Percentiles rank a stretch among this genome's conserved stretches.
These are phyloP conservation scores for Scolopax bukidnonensis DNA, from an alignment of 2,797 vertebrate species.

Conservation along the genomic window DNA sequence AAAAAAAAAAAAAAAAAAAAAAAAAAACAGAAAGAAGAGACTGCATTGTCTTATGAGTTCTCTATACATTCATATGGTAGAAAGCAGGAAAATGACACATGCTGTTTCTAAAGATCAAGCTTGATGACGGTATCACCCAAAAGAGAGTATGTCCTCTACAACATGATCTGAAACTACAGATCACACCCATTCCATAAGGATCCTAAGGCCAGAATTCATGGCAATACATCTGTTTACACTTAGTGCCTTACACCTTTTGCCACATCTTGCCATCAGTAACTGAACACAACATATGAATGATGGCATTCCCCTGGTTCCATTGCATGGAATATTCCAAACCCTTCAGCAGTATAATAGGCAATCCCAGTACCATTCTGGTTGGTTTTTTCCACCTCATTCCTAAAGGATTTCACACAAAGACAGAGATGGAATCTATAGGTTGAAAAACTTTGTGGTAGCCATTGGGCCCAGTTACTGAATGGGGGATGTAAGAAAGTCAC, in stretches of 20 bases:
- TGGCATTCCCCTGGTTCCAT: neutral
- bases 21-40: neutral
- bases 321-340: neutral
- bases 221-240: neutral
- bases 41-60: neutral
- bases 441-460: neutral
- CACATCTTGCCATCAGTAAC: neutral
- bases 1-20: neutral
- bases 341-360: neutral
- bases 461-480: neutral
- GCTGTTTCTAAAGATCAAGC: neutral
- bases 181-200: neutral
- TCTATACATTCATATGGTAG: neutral
- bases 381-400: neutral
- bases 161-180: neutral
- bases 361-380: neutral
- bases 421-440: neutral
- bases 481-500: neutral
- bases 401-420: neutral
- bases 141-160: neutral
- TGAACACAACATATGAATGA: neutral
- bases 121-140: neutral
- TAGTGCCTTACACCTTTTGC: neutral
- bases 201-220: neutral
- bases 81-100: neutral